Percentiles rank a stretch among this genome's conserved stretches.
These are phyloP conservation scores for Malthinus flaveolus DNA, from an alignment of 2,888 invertebrate genomes.

Conservation along the genomic window DNA sequence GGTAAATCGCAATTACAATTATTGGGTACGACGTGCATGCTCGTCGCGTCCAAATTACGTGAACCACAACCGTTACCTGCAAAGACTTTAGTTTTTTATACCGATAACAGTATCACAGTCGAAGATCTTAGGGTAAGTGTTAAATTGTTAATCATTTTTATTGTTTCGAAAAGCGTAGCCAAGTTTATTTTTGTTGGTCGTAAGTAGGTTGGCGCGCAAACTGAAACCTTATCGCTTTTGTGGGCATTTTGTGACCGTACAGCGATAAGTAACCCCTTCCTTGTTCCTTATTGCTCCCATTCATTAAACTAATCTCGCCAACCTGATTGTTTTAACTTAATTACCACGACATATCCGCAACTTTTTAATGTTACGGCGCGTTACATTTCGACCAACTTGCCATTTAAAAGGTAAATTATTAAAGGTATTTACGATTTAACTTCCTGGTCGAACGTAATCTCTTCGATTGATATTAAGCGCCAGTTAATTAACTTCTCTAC, in stretches of 20 bases:
- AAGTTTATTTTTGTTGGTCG: neutral
- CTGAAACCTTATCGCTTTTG: constrained; percentile 24
- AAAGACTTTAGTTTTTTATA: constrained; percentile 86
- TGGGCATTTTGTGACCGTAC: constrained; percentile 29
- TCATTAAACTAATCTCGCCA: constrained; percentile 29
- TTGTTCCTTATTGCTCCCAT: constrained; percentile 31
- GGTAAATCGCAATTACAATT: constrained; percentile 87
- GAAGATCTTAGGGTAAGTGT: constrained; percentile 86
- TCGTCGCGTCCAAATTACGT: constrained; percentile 90
- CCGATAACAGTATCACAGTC: constrained; percentile 88
- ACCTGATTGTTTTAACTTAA: constrained; percentile 31
- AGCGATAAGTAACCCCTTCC: constrained; percentile 32
- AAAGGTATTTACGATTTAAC: constrained; percentile 14
- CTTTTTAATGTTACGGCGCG: constrained; percentile 26
- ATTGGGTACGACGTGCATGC: constrained; percentile 87
- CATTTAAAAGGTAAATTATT: constrained; percentile 20
- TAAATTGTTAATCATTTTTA: neutral
- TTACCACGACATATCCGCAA: constrained; percentile 30
- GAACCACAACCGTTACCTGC: constrained; percentile 82
- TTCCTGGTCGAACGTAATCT: constrained; percentile 20
- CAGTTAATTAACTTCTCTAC: neutral
- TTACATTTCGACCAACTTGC: constrained; percentile 25
- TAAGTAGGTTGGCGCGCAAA: constrained; percentile 28
- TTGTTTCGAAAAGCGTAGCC: neutral
- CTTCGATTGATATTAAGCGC: neutral